Percentiles rank a stretch among this genome's conserved stretches.
These are phyloP conservation scores for Emydura subglobosa DNA, from an alignment of 2,113 vertebrate species.

Conservation along the genomic window DNA sequence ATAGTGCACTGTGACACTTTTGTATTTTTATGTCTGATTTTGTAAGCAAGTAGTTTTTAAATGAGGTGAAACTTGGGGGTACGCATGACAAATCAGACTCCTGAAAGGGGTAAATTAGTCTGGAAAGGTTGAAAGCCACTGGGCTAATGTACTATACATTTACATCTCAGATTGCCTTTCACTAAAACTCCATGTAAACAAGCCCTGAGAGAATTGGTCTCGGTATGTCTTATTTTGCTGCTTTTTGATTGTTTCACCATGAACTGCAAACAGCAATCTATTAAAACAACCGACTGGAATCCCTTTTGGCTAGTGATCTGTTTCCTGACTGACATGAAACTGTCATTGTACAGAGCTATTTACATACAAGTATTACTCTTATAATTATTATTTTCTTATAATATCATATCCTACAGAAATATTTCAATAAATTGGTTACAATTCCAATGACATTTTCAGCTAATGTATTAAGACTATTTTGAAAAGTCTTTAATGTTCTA, in stretches of 20 bases:
- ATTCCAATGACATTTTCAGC: slow-evolving; percentile 11
- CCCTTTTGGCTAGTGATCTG: neutral
- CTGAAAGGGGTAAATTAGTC: too few relatives aligned
- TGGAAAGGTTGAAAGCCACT: too few relatives aligned
- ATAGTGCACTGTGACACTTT: too few relatives aligned
- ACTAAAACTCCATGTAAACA: neutral
- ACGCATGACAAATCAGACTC: too few relatives aligned
- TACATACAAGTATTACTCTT: neutral
- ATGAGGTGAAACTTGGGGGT: too few relatives aligned
- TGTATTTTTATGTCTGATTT: too few relatives aligned
- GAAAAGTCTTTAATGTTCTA: neutral
- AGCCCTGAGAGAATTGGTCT: neutral
- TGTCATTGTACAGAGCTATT: neutral
- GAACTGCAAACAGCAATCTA: neutral
- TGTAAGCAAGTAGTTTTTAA: too few relatives aligned
- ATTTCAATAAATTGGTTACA: slow-evolving; percentile 4
- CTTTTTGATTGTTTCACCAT: neutral
- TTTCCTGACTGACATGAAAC: neutral
- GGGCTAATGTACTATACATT: too few relatives aligned
- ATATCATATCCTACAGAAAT: neutral
- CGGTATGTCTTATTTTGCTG: neutral
- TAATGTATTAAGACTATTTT: neutral
- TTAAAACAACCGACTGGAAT: neutral
- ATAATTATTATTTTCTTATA: neutral
- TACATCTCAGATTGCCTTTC: neutral